Evolutionary conservation across 2,888 invertebrate genomes (phyloP).

Genomic region (Rugalucina vietnamica): DNA sequence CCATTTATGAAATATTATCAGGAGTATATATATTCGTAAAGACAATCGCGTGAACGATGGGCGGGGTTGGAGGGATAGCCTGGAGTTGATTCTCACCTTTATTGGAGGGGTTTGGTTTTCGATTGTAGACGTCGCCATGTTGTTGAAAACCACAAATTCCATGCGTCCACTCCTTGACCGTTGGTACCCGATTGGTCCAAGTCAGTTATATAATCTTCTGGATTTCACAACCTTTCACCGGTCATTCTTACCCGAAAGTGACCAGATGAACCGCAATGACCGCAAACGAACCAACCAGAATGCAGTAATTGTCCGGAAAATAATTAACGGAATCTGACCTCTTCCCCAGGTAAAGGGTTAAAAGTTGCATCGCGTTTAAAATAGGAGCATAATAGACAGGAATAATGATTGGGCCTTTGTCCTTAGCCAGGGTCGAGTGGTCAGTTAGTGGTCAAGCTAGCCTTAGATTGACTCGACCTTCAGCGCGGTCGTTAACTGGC

Average conservation of each 20-base stretch:
- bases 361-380: conserved; percentile 9
- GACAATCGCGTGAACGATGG: too few species aligned
- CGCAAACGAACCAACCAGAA: not conserved
- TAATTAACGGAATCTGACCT: conserved; percentile 8
- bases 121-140: too few species aligned
- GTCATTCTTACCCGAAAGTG: not conserved
- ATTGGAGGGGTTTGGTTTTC: too few species aligned
- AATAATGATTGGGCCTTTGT: conserved; percentile 29
- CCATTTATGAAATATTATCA: too few species aligned
- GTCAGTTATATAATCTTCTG: not conserved
- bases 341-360: conserved; percentile 3
- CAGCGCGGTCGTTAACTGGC: conserved; percentile 52
- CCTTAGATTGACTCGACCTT: conserved; percentile 56
- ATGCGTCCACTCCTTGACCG: not conserved
- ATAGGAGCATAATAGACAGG: not conserved
- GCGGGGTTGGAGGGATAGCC: too few species aligned
- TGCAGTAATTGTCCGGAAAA: not conserved
- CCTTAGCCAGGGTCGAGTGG: conserved; percentile 49
- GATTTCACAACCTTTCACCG: not conserved
- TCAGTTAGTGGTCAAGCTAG: conserved; percentile 52
- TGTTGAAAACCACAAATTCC: too few species aligned
- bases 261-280: not conserved
- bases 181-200: not conserved
- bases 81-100: too few species aligned
- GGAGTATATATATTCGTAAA: too few species aligned